phyloP scores from a whole-genome alignment of 92 coral and sea anemone genomes.

The Epizoanthus scotinus region DNA sequence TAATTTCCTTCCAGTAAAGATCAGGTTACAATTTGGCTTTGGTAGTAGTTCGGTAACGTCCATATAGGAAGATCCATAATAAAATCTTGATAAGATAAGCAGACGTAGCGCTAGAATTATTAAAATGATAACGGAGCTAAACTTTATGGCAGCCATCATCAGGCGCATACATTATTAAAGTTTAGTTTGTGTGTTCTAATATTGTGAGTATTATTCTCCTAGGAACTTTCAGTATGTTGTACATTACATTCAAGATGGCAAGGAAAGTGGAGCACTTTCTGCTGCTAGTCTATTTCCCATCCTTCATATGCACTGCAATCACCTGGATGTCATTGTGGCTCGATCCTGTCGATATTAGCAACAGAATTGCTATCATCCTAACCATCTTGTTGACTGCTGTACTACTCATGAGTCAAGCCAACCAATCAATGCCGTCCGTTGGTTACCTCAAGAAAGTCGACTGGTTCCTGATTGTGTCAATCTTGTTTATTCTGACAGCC shows the following conservation, averaged over 20 bases:
- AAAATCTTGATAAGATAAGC: no score
- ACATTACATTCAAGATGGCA: slow-evolving; percentile 19
- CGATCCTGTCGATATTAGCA: slow-evolving; percentile 27
- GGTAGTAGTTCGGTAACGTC: no score
- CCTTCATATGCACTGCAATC: slow-evolving; percentile 27
- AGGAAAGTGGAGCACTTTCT: slow-evolving; percentile 35
- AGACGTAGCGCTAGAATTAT: no score
- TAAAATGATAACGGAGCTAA: no score
- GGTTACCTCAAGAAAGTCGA: slow-evolving; percentile 26
- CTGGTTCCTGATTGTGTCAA: slow-evolving; percentile 31
- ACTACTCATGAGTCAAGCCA: slow-evolving; percentile 16
- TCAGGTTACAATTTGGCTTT: no score
- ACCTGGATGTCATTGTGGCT: slow-evolving; percentile 34
- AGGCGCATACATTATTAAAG: no score
- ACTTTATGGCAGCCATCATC: no score
- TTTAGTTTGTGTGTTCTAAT: no score
- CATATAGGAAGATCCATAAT: no score
- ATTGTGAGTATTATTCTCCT: no score
- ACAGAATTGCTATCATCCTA: slow-evolving; percentile 25
- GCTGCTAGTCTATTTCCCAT: slow-evolving; percentile 22
- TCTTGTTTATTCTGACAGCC: slow-evolving; percentile 8
- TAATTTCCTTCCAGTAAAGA: no score
- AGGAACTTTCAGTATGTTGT: slow-evolving; percentile 25
- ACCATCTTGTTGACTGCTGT: slow-evolving; percentile 18
- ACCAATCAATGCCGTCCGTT: slow-evolving; percentile 22